Conservation (phyloP, 2,113 vertebrate species). For the Capreolus pygargus region DNA sequence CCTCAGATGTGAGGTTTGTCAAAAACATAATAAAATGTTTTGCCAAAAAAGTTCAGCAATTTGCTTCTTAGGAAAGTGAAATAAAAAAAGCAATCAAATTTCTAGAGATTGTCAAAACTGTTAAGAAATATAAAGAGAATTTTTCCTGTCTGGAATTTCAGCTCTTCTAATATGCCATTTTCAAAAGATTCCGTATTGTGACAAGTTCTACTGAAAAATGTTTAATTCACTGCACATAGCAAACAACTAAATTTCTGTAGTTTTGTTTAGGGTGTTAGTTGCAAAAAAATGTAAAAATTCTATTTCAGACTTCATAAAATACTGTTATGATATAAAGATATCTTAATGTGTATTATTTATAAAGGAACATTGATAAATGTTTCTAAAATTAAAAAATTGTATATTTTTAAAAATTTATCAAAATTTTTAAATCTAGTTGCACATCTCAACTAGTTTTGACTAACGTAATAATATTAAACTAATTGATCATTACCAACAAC, state of each 20-base stretch:
- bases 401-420: neutral
- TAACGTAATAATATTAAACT: neutral
- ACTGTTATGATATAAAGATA: neutral
- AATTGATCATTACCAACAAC: neutral
- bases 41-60: slow-evolving; percentile 24
- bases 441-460: neutral
- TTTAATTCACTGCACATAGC: neutral
- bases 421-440: too few species aligned
- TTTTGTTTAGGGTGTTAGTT: neutral
- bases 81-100: slow-evolving; percentile 68
- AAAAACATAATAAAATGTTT: neutral
- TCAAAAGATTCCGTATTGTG: slow-evolving; percentile 20
- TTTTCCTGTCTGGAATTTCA: neutral
- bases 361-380: neutral
- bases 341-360: neutral
- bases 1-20: slow-evolving; percentile 34
- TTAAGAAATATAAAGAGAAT: slow-evolving; percentile 55
- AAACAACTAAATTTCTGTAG: neutral
- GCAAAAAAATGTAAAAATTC: neutral
- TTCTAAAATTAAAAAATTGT: neutral
- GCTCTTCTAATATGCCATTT: slow-evolving; percentile 29
- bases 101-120: slow-evolving; percentile 65
- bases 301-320: neutral
- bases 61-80: slow-evolving; percentile 42
- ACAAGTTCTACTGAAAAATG: neutral